phyloP scores from a whole-genome alignment of 2,797 vertebrate species.

The Rhynchonycteris naso region DNA sequence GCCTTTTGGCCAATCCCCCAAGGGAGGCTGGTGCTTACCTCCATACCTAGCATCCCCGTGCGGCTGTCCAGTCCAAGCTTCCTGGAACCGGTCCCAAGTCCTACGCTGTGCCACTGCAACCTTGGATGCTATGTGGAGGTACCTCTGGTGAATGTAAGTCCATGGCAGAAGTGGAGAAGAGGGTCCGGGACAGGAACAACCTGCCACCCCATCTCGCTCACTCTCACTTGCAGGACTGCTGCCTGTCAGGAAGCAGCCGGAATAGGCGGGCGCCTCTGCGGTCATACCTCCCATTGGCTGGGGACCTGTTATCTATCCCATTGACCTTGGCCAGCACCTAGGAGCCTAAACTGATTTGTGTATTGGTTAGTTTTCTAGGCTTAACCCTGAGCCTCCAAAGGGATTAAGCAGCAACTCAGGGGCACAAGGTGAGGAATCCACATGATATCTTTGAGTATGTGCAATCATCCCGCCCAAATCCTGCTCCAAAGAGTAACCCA shows the following conservation, averaged over 20 bases:
- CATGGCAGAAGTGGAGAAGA: background rate
- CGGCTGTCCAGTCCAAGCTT: rapidly evolving
- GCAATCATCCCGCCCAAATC: no score
- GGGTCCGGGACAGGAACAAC: no score
- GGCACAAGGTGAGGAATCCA: background rate
- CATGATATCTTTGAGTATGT: background rate
- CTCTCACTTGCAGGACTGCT: rapidly evolving
- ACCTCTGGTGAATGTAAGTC: background rate
- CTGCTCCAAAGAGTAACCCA: background rate
- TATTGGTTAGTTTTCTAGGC: no score
- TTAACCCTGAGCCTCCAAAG: background rate
- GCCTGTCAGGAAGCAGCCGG: background rate
- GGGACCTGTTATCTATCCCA: background rate
- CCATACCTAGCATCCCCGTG: rapidly evolving
- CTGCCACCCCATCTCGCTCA: rapidly evolving
- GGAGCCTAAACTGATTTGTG: no score
- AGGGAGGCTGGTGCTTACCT: background rate
- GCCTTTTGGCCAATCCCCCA: background rate
- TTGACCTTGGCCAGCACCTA: background rate
- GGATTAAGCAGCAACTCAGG: background rate
- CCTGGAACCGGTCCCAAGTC: rapidly evolving
- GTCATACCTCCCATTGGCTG: slow-evolving; percentile 6
- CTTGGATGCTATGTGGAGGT: background rate
- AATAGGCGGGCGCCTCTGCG: rapidly evolving
- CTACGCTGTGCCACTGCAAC: background rate